These are phyloP conservation scores for Sylvilagus bachmani DNA, from an alignment of 2,113 vertebrate genomes.

Conservation along the genomic window DNA sequence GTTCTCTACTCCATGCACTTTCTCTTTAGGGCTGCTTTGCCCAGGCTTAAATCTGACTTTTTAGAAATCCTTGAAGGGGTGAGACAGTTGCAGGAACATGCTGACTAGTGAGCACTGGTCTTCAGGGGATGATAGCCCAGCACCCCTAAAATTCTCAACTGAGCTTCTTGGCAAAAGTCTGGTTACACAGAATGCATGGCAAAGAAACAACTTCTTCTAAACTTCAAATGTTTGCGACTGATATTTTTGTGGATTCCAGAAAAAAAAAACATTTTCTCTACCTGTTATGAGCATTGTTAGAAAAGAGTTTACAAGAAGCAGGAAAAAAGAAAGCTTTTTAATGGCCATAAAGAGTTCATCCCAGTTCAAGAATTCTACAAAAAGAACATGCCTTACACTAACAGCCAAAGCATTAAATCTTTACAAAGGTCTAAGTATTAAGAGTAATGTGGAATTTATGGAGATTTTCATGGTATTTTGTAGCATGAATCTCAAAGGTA, in stretches of 20 bases:
- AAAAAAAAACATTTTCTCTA: slow-evolving; percentile 34
- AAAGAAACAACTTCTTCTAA: neutral
- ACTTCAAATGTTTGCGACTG: neutral
- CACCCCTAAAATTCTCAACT: neutral
- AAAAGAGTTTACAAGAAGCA: slow-evolving; percentile 31
- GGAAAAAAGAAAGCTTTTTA: neutral
- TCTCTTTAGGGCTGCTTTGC: neutral
- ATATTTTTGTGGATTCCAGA: neutral
- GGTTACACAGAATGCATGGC: neutral
- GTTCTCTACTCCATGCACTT: neutral
- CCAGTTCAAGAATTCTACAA: neutral
- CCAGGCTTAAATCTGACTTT: neutral
- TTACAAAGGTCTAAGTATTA: slow-evolving; percentile 28
- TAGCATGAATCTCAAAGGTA: neutral
- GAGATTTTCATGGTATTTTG: neutral
- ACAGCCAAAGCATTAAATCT: neutral
- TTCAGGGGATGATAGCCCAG: neutral
- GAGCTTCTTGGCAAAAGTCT: neutral
- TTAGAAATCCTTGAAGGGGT: neutral
- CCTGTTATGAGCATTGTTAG: slow-evolving; percentile 35
- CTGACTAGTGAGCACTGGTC: neutral
- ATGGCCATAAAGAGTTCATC: neutral
- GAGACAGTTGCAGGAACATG: neutral
- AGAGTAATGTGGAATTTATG: neutral
- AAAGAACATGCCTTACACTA: slow-evolving; percentile 18